Base-by-base conservation (phyloP, 2,113 vertebrate genomes). In the Corvus hawaiiensis region DNA sequence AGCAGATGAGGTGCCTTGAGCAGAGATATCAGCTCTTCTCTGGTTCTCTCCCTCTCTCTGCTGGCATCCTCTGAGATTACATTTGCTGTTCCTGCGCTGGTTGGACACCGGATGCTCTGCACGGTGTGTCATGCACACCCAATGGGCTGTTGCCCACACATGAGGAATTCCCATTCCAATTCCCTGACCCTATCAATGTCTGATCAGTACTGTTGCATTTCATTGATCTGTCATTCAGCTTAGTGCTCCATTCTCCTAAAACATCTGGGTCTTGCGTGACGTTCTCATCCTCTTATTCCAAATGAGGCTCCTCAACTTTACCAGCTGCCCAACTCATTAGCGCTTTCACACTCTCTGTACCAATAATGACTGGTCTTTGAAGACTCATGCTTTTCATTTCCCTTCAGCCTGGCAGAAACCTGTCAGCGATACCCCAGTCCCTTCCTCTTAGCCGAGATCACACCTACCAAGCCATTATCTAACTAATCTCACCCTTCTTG, bases 41-140 rank as follows among this genome's bases (percentile, higher is more conserved):
- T 87, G 55, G 72, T 76, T 90, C 67, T 92, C 91, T 87, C 72
- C 58, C 89, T 73, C 89, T 89, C 77, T 84, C 87, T 93, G 44
- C 93, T 89, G 93, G 84, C 77, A 32, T 67, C 55, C 49, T 72
- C 73, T 78, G 87, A 94, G 35, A 71, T 33, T 81, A 22, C 61
- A 33, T 62, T 58, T 89, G 43, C 61, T 87, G 33, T 46, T 69
- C 63, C 82, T 55, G 64, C 0, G 0, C 39, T 32, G 26, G 13
- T 22, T 74, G 62, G 58, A 75, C 55, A 28, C 62, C 4, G 52
- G 44, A 16, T 46, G 39, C 56, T 68, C 52, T 22, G 11, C 2
- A 2, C 0, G 1, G 27, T 56, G 49, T 21, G 33, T 44, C 32
- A 3, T 5, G 56, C 13, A 27, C 27, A 20, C 30, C 32, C 17